Evolutionary conservation across 2,888 invertebrate species (phyloP), one percentile per base, ranked within the genome.

Genomic region (Pseudococcus longispinus): DNA sequence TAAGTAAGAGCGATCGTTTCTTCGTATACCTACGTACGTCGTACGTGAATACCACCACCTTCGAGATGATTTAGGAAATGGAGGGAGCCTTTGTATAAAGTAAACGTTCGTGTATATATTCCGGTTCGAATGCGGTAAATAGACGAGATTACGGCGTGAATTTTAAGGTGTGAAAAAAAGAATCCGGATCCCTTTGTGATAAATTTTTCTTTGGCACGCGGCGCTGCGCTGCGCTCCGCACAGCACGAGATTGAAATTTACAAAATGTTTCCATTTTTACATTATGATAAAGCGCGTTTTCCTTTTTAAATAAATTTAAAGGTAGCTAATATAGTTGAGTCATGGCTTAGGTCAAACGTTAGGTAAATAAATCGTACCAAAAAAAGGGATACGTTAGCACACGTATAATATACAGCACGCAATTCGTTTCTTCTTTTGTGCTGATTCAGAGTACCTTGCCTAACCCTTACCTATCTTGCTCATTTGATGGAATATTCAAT

Each of bases 251-350:
- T 70, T 70, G 70, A 70, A 70, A 70, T 70, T 70, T 70, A 70
- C 70, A 70, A 70, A 29, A 70, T 60, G 70, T 29, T 70, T 29
- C 70, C 26, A 70, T 70, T 70, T 32, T 70, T 32, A 70, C 70
- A 70, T 70, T 70, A 70, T 70, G 70, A 70, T 70, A 70, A 70
- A 70, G 70, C 70, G 70, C 29, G 29, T 70, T 70, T 60, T 70
- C 70, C 70, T 70, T 70, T 70, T 70, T 15, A 70, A 70, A 70
- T 70, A 70, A 70, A 70, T 70, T 70, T 70, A 70, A 26, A 32
- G 29, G 29, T 29, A 29, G 70, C 32, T 70, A 70, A 70, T 70
- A 70, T 70, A 70, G 70, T 70, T 18, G 70, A 70, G 26, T 32
- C 29, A 70, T 26, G 70, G 29, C 70, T 70, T 70, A 29, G 70